Conservation (phyloP, 64 coral and sea anemone genomes). For the Pachyseris speciosa region DNA sequence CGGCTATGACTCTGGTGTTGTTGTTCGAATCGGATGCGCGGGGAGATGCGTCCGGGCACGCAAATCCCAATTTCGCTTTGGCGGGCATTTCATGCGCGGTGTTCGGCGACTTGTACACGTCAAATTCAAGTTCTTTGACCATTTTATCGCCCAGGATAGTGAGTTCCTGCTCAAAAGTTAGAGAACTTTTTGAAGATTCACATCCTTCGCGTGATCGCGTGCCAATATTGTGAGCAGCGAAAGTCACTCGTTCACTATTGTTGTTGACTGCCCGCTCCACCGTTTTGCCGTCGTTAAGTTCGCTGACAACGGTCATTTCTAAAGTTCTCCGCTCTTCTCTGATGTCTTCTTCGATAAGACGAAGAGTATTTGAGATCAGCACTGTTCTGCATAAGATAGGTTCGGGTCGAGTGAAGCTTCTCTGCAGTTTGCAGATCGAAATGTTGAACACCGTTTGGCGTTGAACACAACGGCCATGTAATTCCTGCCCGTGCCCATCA, state of each 20-base stretch:
- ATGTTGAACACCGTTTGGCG: conserved; percentile 96
- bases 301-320: conserved; percentile 12
- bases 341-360: conserved; percentile 91
- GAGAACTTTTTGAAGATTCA: conserved; percentile 44
- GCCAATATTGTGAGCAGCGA: conserved; percentile 9
- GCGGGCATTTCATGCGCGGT: conserved; percentile 13
- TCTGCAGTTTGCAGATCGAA: conserved; percentile 92
- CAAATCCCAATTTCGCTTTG: not conserved
- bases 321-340: conserved; percentile 73
- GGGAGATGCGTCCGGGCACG: not conserved
- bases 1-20: not conserved
- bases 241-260: conserved; percentile 1
- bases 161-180: conserved; percentile 81
- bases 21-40: conserved; percentile 51
- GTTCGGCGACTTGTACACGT: conserved; percentile 46
- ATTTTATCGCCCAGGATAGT: conserved; percentile 85
- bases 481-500: conserved; percentile 42
- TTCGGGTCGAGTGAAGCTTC: conserved; percentile 68
- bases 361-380: conserved; percentile 89
- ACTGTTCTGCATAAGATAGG: conserved; percentile 89
- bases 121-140: conserved; percentile 75
- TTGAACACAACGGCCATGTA: conserved; percentile 88
- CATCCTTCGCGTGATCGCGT: conserved; percentile 69
- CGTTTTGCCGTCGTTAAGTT: conserved; percentile 27
- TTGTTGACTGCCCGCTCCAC: not conserved